Evolutionary conservation across 2,888 invertebrate genomes (phyloP), one percentile per base, ranked within the genome.

Genomic region (Drosophila demipolita): DNA sequence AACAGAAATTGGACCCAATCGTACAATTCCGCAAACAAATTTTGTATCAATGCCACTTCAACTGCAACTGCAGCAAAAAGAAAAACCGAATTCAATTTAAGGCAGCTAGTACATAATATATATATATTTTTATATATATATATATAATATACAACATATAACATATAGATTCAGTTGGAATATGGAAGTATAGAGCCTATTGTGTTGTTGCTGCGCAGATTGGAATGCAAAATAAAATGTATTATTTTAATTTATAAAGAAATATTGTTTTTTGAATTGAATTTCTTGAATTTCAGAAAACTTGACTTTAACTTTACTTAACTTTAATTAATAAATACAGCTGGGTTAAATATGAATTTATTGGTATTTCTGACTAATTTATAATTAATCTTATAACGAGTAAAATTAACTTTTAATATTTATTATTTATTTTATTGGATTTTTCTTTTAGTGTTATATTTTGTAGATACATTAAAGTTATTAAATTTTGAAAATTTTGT

Each of bases 21-120:
- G 84, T 66, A 69, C 71, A 78, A 84, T 87, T 84, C 72, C 52
- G 26, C 65, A 81, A 38, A 42, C 65, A 70, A 87, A 83, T 83
- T 69, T 71, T 60, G 66, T 61, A 74, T 67, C 80, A 64, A 58
- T 62, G 61, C 66, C 52, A 50, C 15, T 58, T 35, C 57, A 57
- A 55, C 65, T 69, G 55, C 62, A 65, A 52, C 48, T 42, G 61
- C 32, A 61, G 61, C 48, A 58, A 50, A 45, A 54, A 52, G 53
- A 48, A 58, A 69, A 78, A 73, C 65, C 62, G 70, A 80, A 83
- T 89, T 67, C 66, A 77, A 50, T 66, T 71, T 53, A 26, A 50
- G 65, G 49, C 35, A 78, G 40, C 45, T 61, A 57, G 50, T 49
- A 29, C 20, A 53, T 45, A 33, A 15, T 35, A 15, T 26, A 11